Evolutionary conservation across 2,888 invertebrate species (phyloP).

Genomic region (Lasius platythorax): DNA sequence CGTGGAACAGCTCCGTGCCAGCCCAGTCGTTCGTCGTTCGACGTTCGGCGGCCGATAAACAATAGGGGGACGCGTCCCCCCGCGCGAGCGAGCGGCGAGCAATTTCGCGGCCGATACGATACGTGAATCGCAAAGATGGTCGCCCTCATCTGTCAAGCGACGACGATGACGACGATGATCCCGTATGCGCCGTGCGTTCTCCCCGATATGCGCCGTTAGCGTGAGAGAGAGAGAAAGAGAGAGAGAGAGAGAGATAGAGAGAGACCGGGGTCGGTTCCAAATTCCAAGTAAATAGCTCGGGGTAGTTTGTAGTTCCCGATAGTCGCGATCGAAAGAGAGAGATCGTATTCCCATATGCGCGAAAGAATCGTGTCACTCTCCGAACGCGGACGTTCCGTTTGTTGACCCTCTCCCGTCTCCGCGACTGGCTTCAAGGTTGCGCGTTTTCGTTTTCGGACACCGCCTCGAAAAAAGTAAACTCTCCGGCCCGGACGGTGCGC

Average conservation of each 20-base stretch:
- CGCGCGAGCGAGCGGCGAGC: not conserved
- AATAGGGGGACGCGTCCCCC: constrained; percentile 53
- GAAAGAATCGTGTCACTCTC: constrained; percentile 46
- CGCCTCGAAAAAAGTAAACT: not conserved
- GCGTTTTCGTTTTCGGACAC: constrained; percentile 68
- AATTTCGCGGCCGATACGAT: constrained; percentile 49
- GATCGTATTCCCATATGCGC: constrained; percentile 74
- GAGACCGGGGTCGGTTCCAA: too few species aligned
- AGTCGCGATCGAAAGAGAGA: not conserved
- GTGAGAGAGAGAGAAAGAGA: not conserved
- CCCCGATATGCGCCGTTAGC: constrained; percentile 3
- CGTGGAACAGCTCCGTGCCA: constrained; percentile 3
- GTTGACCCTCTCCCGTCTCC: constrained; percentile 72
- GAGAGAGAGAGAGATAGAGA: not conserved
- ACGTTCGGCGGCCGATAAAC: constrained; percentile 32
- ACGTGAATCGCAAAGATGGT: constrained; percentile 77
- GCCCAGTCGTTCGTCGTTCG: constrained; percentile 4
- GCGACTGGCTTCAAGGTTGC: constrained; percentile 75
- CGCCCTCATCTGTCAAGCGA: constrained; percentile 79
- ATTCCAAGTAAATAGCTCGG: too few species aligned
- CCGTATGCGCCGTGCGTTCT: not conserved
- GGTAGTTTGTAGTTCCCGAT: too few species aligned
- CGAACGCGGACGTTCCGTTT: constrained; percentile 62
- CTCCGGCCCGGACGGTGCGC: not conserved
- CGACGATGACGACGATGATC: constrained; percentile 39